Percentiles rank a stretch among this genome's conserved stretches.
Conservation (phyloP, 2,797 vertebrate genomes). For the Lepus oiostolus region DNA sequence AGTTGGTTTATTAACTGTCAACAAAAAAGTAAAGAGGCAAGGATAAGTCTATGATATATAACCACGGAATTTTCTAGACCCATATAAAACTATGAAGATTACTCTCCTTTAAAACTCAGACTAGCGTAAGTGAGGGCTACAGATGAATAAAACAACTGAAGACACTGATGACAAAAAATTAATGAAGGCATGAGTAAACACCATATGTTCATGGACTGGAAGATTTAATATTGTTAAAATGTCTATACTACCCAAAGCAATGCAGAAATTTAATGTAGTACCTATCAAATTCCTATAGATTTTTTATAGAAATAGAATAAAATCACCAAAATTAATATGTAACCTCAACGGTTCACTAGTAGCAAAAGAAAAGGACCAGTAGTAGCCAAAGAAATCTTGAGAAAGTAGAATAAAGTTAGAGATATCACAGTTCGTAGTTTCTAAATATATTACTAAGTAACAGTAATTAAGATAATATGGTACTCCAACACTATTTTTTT, state of each 20-base stretch:
- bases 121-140: not conserved
- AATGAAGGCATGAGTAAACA: not conserved
- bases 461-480: not conserved
- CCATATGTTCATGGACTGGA: not conserved
- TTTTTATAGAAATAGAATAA: not conserved
- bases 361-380: not conserved
- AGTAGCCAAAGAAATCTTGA: not conserved
- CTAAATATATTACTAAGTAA: not conserved
- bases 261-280: not conserved
- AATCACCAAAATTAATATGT: not conserved
- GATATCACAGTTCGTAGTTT: not conserved
- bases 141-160: slow-evolving; percentile 27
- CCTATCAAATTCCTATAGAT: not conserved
- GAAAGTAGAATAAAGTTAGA: not conserved
- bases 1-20: not conserved
- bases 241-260: not conserved
- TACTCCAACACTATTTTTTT: too few relatives aligned
- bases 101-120: not conserved
- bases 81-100: not conserved
- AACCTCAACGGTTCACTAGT: not conserved
- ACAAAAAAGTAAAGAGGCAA: not conserved
- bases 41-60: not conserved
- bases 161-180: not conserved
- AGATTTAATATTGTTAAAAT: slow-evolving; percentile 3
- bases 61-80: not conserved